Base-by-base conservation (phyloP, 2,113 vertebrate genomes). In the Gnathonemus longibarbis region DNA sequence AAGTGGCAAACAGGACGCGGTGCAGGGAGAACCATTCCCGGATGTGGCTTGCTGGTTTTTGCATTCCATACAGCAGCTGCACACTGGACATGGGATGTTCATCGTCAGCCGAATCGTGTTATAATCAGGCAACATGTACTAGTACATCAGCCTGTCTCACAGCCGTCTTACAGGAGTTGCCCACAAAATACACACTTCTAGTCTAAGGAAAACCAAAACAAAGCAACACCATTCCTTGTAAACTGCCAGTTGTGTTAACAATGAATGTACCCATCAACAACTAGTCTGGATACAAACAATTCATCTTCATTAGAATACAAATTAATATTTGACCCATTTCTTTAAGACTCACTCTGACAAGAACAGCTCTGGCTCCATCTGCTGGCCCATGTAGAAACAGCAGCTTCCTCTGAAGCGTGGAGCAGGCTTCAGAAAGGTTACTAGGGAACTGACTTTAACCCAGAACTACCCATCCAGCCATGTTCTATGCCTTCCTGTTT, bases 291-390 rank as follows among this genome's bases (percentile, higher is more conserved):
- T n/a, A 46, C 35, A 46, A 35, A 45, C 77, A 83, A 31, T 83
- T 80, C n/a, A 80, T 80, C 70, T 13, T 77, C 27, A 80, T 24
- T 13, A 48, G 42, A 84, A 84, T 13, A 84, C 19, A 84, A 84
- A 48, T 42, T 42, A 84, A 48, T 42, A 48, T 48, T 84, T 84
- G 83, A 24, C 83, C 83, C 5, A 84, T 84, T 45, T 84, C 3
- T n/a, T 84, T 10, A 48, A 45, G 8, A 84, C 6, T 84, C 21
- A 42, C 9, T 21, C 24, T 21, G 24, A 31, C 11, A 42, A 87
- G n/a, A 31, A 35, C 21, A 48, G 45, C n/a, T 80, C 35, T 88
- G 39, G 49, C 31, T 49, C 85, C 89, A 74, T 52, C 89, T 90
- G 85, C 35, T 88, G 89, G 89, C 15, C 74, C 2, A 27, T 1